Conservation (phyloP, 2,888 invertebrate species). For the Aricia artaxerxes region DNA sequence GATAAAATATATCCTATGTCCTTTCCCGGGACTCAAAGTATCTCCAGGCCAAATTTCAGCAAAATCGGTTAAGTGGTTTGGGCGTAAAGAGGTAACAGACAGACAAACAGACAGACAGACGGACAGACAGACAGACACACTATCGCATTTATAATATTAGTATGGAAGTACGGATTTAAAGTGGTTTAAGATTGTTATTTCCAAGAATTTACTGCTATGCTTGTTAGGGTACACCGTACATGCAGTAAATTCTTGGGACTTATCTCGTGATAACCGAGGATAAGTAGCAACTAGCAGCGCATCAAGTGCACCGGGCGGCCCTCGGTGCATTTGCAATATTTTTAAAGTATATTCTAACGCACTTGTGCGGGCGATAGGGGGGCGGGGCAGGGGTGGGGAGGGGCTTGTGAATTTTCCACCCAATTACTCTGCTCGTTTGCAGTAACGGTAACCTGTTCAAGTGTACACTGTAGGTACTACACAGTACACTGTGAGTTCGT, state of each 20-base stretch:
- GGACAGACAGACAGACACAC: no score
- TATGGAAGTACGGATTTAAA: no score
- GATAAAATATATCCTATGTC: no score
- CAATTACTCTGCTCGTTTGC: conserved; percentile 53
- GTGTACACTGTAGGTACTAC: background rate
- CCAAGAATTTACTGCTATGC: background rate
- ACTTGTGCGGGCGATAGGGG: conserved; percentile 32
- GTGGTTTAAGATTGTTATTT: no score
- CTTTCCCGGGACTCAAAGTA: no score
- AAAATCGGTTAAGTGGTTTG: no score
- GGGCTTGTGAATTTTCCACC: conserved; percentile 49
- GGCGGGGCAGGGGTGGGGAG: conserved; percentile 25
- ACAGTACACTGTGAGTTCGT: background rate
- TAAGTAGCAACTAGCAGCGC: conserved; percentile 4
- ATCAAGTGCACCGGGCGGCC: background rate
- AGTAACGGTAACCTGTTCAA: conserved; percentile 36
- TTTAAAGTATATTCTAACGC: conserved; percentile 33
- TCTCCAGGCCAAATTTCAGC: no score
- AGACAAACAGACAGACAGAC: no score
- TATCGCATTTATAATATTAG: no score
- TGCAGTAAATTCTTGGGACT: conserved; percentile 4
- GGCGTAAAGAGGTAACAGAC: no score
- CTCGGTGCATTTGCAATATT: conserved; percentile 20
- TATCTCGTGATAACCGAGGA: conserved; percentile 6
- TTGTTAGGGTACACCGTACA: background rate